Conservation (phyloP, 2,888 invertebrate species). For the Polydesmus complanatus region DNA sequence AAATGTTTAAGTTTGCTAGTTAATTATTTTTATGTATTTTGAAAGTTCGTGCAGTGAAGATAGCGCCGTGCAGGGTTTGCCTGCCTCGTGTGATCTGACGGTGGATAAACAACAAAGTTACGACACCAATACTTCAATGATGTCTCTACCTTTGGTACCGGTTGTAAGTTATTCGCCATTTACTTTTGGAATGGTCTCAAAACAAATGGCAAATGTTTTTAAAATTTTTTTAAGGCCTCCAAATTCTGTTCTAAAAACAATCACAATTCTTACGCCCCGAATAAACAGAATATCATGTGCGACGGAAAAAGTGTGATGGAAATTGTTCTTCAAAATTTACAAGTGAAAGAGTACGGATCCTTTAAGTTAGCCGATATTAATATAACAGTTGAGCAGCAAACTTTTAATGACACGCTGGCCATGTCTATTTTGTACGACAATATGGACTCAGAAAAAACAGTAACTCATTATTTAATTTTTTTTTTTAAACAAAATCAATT, state of each 20-base stretch:
- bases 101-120: background rate
- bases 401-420: no score
- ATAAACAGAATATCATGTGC: constrained; percentile 30
- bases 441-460: background rate
- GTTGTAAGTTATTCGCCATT: background rate
- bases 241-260: constrained; percentile 3
- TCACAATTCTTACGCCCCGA: constrained; percentile 29
- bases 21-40: background rate
- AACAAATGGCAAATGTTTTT: background rate
- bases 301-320: constrained; percentile 27
- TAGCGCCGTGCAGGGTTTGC: background rate
- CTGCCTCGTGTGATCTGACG: background rate
- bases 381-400: no score
- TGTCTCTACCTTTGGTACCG: constrained; percentile 1
- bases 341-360: no score
- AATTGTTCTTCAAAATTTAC: constrained; percentile 22
- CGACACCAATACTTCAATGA: constrained; percentile 1
- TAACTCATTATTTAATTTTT: no score
- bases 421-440: background rate
- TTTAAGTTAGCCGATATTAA: background rate
- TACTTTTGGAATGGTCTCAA: background rate
- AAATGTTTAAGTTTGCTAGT: background rate
- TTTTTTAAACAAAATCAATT: no score
- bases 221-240: background rate
- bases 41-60: background rate